Conservation (phyloP, 2,888 invertebrate species). For the Drosophila flavopinicola region DNA sequence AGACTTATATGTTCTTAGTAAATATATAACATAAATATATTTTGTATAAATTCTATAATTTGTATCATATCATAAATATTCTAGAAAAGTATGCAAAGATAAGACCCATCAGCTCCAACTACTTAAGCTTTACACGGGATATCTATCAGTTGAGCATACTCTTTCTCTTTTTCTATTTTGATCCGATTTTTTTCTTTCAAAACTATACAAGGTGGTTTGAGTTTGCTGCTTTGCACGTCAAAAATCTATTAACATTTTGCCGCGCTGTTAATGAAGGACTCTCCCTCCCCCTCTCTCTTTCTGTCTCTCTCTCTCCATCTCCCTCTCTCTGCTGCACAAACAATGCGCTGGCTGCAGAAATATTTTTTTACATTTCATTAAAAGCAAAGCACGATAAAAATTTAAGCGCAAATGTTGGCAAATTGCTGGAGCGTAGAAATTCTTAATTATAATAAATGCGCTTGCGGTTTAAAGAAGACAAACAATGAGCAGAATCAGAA, state of each 20-base stretch:
- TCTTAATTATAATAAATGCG: conserved; percentile 62
- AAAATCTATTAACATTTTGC: conserved; percentile 74
- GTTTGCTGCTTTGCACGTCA: conserved; percentile 35
- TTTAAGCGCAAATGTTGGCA: conserved; percentile 61
- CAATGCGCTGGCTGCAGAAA: conserved; percentile 37
- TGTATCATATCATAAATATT: no score
- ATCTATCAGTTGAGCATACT: background rate
- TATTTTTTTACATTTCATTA: conserved; percentile 56
- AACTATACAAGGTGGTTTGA: conserved; percentile 15
- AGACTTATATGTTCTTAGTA: no score
- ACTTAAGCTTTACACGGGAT: no score
- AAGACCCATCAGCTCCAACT: no score
- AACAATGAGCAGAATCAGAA: background rate
- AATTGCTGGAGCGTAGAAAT: conserved; percentile 55
- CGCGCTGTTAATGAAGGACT: conserved; percentile 61
- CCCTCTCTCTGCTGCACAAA: conserved; percentile 16
- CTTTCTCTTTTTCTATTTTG: background rate
- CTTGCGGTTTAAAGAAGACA: conserved; percentile 23
- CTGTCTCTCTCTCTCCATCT: background rate
- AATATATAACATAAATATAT: no score
- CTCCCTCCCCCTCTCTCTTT: background rate
- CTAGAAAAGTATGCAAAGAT: no score
- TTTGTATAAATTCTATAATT: no score
- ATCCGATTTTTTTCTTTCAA: background rate
- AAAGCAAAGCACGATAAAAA: conserved; percentile 37